phyloP scores from a whole-genome alignment of 2,113 vertebrate genomes.

The Pithys albifrons region DNA sequence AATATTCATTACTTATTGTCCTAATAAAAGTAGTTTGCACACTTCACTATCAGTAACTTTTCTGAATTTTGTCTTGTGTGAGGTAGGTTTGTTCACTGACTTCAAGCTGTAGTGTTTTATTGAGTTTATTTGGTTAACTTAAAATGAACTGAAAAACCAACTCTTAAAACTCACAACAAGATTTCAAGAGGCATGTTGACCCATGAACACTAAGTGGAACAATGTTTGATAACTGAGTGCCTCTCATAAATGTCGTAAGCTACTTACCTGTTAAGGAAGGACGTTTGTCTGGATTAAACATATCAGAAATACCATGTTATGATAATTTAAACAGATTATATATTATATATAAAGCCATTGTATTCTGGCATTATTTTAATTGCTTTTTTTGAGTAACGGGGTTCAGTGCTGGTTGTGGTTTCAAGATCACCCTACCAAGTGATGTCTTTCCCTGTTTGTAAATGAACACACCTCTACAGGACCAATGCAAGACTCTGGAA shows the following conservation, averaged over 20 bases:
- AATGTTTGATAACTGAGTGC: neutral
- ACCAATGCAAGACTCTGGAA: neutral
- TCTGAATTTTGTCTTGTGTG: neutral
- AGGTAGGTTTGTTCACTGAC: neutral
- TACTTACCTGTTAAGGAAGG: neutral
- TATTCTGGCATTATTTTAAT: neutral
- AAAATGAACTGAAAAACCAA: neutral
- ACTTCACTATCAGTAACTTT: neutral
- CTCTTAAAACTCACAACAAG: neutral
- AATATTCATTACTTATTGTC: neutral
- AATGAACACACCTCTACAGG: rapidly evolving
- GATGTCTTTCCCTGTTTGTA: neutral
- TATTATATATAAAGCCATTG: neutral
- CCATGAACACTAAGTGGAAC: neutral
- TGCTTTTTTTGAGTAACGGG: neutral
- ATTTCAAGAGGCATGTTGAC: neutral
- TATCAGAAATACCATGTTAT: neutral
- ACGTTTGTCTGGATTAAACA: neutral
- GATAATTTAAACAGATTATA: neutral
- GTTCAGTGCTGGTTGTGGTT: neutral
- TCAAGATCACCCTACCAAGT: neutral
- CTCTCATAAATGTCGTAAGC: neutral
- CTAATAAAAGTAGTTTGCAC: neutral
- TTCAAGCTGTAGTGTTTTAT: neutral
- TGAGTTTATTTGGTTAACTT: neutral